phyloP scores from a whole-genome alignment of 2,888 invertebrate species.

The Gerris lacustris region DNA sequence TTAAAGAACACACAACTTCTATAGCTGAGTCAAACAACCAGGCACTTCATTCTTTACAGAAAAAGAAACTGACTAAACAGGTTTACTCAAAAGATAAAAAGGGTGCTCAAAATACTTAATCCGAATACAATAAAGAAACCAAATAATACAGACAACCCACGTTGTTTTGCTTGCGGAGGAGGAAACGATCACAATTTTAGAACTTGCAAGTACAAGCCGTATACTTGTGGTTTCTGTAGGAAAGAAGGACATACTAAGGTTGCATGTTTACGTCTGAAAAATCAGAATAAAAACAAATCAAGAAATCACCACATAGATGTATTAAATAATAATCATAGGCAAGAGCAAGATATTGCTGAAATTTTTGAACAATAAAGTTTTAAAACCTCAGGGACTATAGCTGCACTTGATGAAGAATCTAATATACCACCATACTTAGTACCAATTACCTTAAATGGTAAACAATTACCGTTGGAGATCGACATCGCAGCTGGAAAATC shows the following conservation, averaged over 20 bases:
- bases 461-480: not conserved
- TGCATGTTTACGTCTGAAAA: not conserved
- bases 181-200: not conserved
- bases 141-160: not conserved
- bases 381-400: not conserved
- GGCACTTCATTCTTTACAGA: not conserved
- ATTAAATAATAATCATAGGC: not conserved
- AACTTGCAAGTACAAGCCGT: not conserved
- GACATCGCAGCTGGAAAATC: not conserved
- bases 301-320: not conserved
- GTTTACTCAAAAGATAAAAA: not conserved
- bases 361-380: not conserved
- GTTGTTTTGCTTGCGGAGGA: not conserved
- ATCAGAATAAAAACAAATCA: not conserved
- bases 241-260: not conserved
- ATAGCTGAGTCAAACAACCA: not conserved
- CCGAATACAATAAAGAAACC: not conserved
- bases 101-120: not conserved
- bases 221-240: not conserved
- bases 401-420: not conserved
- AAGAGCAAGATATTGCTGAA: not conserved
- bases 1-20: not conserved
- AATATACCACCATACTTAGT: not conserved
- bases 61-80: not conserved
- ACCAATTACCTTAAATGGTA: conserved; percentile 2